Evolutionary conservation across 2,888 invertebrate genomes (phyloP), one percentile per base, ranked within the genome.

Genomic region (Bombyx huttoni): DNA sequence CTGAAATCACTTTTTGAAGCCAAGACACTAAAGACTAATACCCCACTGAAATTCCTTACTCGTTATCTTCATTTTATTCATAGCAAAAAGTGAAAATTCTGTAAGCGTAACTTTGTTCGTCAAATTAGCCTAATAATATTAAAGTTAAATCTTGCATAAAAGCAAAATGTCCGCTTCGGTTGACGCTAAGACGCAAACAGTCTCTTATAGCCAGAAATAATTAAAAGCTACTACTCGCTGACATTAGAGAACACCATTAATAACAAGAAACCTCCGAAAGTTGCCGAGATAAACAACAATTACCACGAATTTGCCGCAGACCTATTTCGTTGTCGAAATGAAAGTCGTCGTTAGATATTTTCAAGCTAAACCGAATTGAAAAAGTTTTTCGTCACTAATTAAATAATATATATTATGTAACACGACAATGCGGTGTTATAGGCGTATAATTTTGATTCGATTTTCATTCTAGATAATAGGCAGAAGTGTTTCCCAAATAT

Each of bases 191-290:
- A 72, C 72, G 65, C 66, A 73, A 75, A 72, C 70, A 71, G 68
- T 67, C 63, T 61, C 60, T 65, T 65, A 67, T 62, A 67, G 70
- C 62, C 68, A 65, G 75, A 76, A 78, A 82, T 83, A 83, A 84
- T 85, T 82, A 81, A 82, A 81, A 77, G 74, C 73, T 77, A 76
- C 72, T 71, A 72, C 66, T 77, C 61, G 68, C 68, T 72, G 78
- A 77, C 77, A 73, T 75, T 76, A 78, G 75, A 82, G 75, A 81
- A 81, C 73, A 78, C 74, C 81, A 81, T 85, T 83, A 82, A 84
- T 84, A 80, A 82, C 71, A 69, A 65, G 76, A 71, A 77, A 70
- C 75, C 76, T 70, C 77, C 67, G 73, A 79, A 79, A 78, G 70
- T 77, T 76, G 68, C 66, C 67, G 68, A 81, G 77, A 81, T 82